phyloP scores from a whole-genome alignment of 2,888 invertebrate genomes.

The Mesorhabditis spiculigera region DNA sequence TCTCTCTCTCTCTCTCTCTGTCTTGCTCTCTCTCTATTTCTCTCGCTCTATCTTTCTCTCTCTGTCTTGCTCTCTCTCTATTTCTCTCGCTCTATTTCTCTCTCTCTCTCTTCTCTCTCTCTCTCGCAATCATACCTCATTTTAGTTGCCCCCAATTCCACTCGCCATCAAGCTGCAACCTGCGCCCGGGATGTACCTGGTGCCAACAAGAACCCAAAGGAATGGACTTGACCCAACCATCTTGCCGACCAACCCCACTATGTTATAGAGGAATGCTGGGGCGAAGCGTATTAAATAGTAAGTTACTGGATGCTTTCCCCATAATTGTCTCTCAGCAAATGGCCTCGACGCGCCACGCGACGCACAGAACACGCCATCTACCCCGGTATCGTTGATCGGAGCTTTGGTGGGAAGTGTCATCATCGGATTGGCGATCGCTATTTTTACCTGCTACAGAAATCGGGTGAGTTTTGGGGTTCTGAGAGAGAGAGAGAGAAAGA shows the following conservation, averaged over 20 bases:
- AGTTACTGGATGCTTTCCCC: background rate
- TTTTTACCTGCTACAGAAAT: background rate
- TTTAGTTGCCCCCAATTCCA: background rate
- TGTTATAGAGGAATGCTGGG: background rate
- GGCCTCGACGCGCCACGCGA: no score
- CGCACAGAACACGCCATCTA: background rate
- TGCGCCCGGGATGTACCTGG: background rate
- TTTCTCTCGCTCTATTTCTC: no score
- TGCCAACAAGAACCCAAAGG: background rate
- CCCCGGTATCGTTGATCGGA: background rate
- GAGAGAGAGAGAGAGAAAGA: background rate
- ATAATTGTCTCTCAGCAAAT: no score
- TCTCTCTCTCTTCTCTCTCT: background rate
- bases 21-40: no score
- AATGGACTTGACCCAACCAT: background rate
- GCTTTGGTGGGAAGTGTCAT: background rate
- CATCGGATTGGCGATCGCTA: background rate
- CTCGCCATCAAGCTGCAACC: background rate
- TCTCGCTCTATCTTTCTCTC: no score
- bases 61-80: no score
- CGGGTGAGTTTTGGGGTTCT: background rate
- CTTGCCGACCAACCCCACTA: background rate
- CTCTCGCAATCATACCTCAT: background rate
- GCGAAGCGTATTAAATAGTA: background rate
- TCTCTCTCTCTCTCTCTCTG: no score